phyloP scores from a whole-genome alignment of 1,140 invertebrate species.

The Cotesia chilonis region DNA sequence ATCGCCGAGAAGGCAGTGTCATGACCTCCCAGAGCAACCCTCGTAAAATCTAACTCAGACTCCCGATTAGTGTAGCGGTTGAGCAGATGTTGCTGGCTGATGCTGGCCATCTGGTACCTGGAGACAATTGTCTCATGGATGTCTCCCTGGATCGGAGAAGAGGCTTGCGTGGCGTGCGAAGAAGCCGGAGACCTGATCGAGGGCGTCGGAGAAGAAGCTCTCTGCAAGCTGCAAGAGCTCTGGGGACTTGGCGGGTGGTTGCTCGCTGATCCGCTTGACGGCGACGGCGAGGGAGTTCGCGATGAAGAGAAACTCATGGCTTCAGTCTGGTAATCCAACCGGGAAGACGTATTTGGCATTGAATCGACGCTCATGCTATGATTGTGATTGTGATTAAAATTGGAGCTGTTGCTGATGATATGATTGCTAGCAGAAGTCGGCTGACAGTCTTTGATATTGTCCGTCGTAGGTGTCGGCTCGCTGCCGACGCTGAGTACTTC shows the following conservation, averaged over 20 bases:
- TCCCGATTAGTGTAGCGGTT: conserved; percentile 49
- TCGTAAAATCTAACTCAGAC: conserved; percentile 47
- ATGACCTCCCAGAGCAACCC: conserved; percentile 45
- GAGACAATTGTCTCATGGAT: conserved; percentile 49
- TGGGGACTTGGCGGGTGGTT: conserved; percentile 50
- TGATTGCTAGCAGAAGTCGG: conserved; percentile 37
- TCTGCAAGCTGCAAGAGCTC: conserved; percentile 42
- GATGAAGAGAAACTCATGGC: conserved; percentile 41
- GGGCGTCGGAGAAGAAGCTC: conserved; percentile 55
- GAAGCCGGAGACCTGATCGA: conserved; percentile 57
- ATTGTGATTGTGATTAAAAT: too few relatives aligned
- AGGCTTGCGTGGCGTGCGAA: conserved; percentile 52
- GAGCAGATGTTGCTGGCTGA: conserved; percentile 46
- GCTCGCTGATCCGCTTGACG: conserved; percentile 47
- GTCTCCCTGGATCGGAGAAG: conserved; percentile 56
- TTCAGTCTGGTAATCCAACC: conserved; percentile 15
- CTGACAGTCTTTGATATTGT: conserved; percentile 38
- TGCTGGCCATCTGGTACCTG: conserved; percentile 45
- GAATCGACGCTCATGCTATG: conserved; percentile 38
- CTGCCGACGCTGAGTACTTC: conserved; percentile 69
- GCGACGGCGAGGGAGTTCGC: conserved; percentile 51
- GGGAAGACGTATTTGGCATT: conserved; percentile 44
- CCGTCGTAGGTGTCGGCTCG: conserved; percentile 63
- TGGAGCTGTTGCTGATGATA: too few relatives aligned
- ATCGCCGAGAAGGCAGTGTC: conserved; percentile 53